A percentile compares a stretch with the other conserved stretches of the same genome.
Conservation (phyloP, 1,140 invertebrate species). For the Ostrea denselamellosa region DNA sequence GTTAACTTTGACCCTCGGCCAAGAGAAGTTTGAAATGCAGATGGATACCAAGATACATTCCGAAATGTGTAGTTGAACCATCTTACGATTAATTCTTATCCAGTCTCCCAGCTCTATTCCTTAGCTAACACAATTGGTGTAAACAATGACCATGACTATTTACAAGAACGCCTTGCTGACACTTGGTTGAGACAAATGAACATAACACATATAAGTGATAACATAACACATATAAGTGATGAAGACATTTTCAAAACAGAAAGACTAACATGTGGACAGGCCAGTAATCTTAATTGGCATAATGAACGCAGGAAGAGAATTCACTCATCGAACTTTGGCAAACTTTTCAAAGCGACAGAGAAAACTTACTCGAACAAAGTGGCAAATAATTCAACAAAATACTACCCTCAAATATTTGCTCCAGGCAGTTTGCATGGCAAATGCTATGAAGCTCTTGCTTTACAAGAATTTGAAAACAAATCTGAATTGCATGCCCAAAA, state of each 20-base stretch:
- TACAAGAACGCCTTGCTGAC: too few relatives aligned
- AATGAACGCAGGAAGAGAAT: conserved; percentile 53
- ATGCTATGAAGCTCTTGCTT: too few relatives aligned
- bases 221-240: too few relatives aligned
- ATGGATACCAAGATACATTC: conserved; percentile 46
- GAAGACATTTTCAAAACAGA: too few relatives aligned
- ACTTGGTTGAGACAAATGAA: too few relatives aligned
- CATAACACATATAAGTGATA: too few relatives aligned
- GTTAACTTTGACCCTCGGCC: conserved; percentile 54
- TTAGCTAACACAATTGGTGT: too few relatives aligned
- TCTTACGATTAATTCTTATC: too few relatives aligned
- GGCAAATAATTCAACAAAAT: not conserved
- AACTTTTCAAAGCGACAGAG: conserved; percentile 47
- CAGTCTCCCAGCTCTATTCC: too few relatives aligned
- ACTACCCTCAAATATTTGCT: not conserved
- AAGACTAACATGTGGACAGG: too few relatives aligned
- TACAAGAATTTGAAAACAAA: not conserved
- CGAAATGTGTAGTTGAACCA: conserved; percentile 53
- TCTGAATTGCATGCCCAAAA: not conserved
- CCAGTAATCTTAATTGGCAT: too few relatives aligned
- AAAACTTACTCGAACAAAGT: not conserved
- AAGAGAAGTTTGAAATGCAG: not conserved
- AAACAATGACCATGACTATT: too few relatives aligned
- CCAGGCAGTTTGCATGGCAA: not conserved
- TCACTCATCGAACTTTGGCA: conserved; percentile 59